Evolutionary conservation across 2,888 invertebrate species (phyloP).

Genomic region (Branchellion lobata): DNA sequence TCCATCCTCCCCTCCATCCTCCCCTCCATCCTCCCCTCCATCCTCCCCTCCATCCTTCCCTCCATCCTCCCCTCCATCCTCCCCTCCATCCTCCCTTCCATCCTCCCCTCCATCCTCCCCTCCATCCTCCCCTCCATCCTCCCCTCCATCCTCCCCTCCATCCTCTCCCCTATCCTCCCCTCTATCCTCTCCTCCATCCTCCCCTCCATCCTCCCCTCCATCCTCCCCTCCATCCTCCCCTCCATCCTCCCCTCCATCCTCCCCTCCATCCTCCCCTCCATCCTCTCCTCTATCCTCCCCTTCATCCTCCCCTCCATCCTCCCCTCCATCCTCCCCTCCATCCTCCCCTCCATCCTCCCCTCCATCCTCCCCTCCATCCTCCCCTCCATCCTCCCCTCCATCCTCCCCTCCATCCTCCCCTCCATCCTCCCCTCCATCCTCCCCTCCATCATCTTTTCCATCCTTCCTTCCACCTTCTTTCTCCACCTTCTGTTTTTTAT

Average conservation of each 20-base stretch:
- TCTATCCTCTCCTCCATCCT: constrained; percentile 5
- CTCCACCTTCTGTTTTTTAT: too few species aligned
- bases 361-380: constrained; percentile 4
- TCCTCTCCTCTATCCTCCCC: background rate
- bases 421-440: background rate
- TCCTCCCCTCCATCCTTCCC: background rate
- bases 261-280: background rate
- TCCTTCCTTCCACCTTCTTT: too few species aligned
- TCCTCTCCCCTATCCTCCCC: background rate
- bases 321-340: background rate
- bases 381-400: background rate
- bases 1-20: background rate
- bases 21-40: background rate
- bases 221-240: too few species aligned
- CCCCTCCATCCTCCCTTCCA: background rate
- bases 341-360: constrained; percentile 16
- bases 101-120: background rate
- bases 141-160: background rate
- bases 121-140: constrained; percentile 13
- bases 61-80: background rate
- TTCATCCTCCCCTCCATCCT: background rate
- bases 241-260: background rate
- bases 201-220: background rate
- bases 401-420: background rate
- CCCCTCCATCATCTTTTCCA: too few species aligned